Percentiles rank a stretch among this genome's conserved stretches.
Conservation (phyloP, 2,888 invertebrate species). For the Tinea trinotella region DNA sequence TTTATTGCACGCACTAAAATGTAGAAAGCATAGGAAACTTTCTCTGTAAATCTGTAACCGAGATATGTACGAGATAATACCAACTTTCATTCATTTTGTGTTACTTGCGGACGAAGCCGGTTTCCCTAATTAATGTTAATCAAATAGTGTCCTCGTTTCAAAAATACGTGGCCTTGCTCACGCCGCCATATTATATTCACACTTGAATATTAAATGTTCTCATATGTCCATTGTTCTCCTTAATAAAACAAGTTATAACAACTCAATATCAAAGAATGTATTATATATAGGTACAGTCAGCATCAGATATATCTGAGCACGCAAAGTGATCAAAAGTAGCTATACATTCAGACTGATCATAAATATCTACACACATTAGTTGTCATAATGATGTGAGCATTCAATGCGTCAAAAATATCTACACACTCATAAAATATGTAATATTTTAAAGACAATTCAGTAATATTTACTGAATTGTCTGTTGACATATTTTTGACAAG, state of each 20-base stretch:
- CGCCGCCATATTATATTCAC: background rate
- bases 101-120: conserved; percentile 37
- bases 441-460: too few relatives aligned
- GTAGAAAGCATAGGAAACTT: background rate
- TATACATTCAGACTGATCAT: too few relatives aligned
- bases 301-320: too few relatives aligned
- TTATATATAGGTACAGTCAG: too few relatives aligned
- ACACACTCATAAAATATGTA: too few relatives aligned
- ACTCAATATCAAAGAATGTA: too few relatives aligned
- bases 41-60: conserved; percentile 7
- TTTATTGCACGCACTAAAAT: conserved; percentile 5
- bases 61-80: conserved; percentile 3
- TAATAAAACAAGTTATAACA: background rate
- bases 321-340: too few relatives aligned
- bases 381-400: too few relatives aligned
- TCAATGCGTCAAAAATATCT: too few relatives aligned
- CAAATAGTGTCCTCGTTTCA: conserved; percentile 57
- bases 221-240: background rate
- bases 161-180: background rate
- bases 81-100: background rate
- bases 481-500: too few relatives aligned
- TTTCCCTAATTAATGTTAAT: conserved; percentile 68
- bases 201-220: conserved; percentile 6
- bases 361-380: too few relatives aligned
- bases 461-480: too few relatives aligned